Conservation (phyloP, 2,113 vertebrate species). For the Ramphastos sulfuratus region DNA sequence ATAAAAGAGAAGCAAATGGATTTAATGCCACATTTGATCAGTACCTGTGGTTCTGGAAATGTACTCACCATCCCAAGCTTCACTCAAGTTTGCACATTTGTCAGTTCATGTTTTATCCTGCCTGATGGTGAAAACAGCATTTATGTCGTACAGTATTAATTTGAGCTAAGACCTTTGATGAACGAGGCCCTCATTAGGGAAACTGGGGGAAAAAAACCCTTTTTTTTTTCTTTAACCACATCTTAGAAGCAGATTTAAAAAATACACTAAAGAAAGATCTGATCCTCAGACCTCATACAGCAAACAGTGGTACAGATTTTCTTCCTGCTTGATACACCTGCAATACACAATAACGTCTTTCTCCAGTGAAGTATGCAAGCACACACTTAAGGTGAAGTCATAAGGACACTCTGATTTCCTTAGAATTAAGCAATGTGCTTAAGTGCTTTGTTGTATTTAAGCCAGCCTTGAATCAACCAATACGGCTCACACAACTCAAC, state of each 20-base stretch:
- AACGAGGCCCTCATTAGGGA: neutral
- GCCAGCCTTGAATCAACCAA: neutral
- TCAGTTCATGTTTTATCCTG: neutral
- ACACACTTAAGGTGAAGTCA: rapidly evolving
- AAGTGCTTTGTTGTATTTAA: neutral
- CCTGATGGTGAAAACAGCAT: neutral
- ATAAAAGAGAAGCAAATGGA: constrained; percentile 17
- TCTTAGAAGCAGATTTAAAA: neutral
- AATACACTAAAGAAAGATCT: neutral
- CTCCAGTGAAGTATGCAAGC: neutral
- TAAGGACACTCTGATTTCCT: neutral
- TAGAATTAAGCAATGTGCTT: neutral
- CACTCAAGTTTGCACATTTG: neutral
- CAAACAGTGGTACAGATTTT: neutral
- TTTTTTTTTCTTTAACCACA: neutral
- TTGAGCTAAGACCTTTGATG: neutral
- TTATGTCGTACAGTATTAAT: neutral
- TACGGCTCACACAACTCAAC: neutral
- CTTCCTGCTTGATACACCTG: neutral
- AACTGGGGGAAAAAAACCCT: neutral
- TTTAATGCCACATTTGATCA: neutral
- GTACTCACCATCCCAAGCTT: constrained; percentile 6
- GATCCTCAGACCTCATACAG: neutral
- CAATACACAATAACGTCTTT: neutral
- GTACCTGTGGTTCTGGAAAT: neutral